Base-by-base conservation (phyloP, 2,888 invertebrate species). In the Schrankia costaestrigalis region DNA sequence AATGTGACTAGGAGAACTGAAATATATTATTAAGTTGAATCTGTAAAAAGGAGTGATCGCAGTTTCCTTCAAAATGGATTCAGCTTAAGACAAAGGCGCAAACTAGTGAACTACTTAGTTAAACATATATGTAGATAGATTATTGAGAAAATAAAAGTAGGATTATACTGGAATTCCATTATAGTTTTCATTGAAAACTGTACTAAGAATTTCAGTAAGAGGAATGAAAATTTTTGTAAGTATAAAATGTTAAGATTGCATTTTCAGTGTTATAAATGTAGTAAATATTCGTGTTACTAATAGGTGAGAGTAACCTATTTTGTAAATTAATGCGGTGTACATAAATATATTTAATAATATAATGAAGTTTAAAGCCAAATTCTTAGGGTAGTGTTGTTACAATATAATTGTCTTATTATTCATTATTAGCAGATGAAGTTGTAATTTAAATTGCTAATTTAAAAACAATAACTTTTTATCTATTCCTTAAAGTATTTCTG, bases 281-380 rank as follows among this genome's bases (percentile, higher is more conserved):
- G 52, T 31, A 33, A 35, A 37, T 43, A 28, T 44, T 40, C 31
- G 29, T 48, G 52, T 56, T 50, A 60, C 32, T 31, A 22, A 26
- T 35, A 35, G 38, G 38, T 45, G 33, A 43, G 40, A 52, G 39
- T 49, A 35, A 51, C 36, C 22, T 49, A 52, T 55, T 61, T 61
- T 62, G 49, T 55, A 62, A 51, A 49, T 22, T 36, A 46, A 41
- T 35, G 26, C 30, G 13, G 5, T 62, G 63, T 60, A 60, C 46
- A 56, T 59, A n/a, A n/a, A n/a, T n/a, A n/a, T n/a, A 58, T 31
- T 35, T 30, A 43, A 29, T 29, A 38, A 35, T 14, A 11, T 30
- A 34, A 40, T 30, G 21, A 26, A 32, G 36, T 34, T 30, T 33
- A 38, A 51, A 53, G 56, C 53, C 49, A 53, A 51, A 53, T 47